A percentile compares a stretch with the other conserved stretches of the same genome.
Evolutionary conservation across 2,113 vertebrate genomes (phyloP).

Genomic region (Ranitomeya variabilis): DNA sequence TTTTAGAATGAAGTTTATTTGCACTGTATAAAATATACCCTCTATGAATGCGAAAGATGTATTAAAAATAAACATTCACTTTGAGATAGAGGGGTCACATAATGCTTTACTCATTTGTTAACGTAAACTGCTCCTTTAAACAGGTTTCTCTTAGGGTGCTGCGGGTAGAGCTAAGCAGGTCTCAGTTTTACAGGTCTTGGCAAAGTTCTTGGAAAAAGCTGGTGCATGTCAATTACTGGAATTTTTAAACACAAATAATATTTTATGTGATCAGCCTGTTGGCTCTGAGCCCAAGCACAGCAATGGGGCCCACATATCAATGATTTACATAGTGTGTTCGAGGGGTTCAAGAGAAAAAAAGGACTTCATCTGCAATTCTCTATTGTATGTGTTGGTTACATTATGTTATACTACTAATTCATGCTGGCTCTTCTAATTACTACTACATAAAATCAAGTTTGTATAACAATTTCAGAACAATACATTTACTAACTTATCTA

Average conservation of each 20-base stretch:
- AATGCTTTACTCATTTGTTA: not conserved
- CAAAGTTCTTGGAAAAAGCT: slow-evolving; percentile 79
- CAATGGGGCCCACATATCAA: slow-evolving; percentile 39
- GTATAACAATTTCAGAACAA: not conserved
- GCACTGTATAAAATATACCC: slow-evolving; percentile 18
- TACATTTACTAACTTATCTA: not conserved
- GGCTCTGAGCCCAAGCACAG: slow-evolving; percentile 75
- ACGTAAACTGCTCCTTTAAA: slow-evolving; percentile 31
- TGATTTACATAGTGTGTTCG: slow-evolving; percentile 44
- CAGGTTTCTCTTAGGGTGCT: slow-evolving; percentile 45
- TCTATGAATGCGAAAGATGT: not conserved
- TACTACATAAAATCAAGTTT: not conserved
- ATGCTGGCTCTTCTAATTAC: not conserved
- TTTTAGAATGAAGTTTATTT: slow-evolving; percentile 18
- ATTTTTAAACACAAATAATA: slow-evolving; percentile 88
- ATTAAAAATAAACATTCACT: not conserved
- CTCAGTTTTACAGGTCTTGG: slow-evolving; percentile 81
- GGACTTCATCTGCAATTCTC: slow-evolving; percentile 4
- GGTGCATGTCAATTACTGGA: slow-evolving; percentile 83
- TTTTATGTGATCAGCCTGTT: slow-evolving; percentile 83
- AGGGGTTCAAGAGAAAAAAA: slow-evolving; percentile 28
- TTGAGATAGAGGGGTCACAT: slow-evolving; percentile 21
- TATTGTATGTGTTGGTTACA: not conserved
- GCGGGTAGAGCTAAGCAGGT: slow-evolving; percentile 65
- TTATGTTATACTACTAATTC: not conserved